A percentile compares a stretch with the other conserved stretches of the same genome.
phyloP scores from a whole-genome alignment of 2,113 vertebrate species.

The Aix galericulata region DNA sequence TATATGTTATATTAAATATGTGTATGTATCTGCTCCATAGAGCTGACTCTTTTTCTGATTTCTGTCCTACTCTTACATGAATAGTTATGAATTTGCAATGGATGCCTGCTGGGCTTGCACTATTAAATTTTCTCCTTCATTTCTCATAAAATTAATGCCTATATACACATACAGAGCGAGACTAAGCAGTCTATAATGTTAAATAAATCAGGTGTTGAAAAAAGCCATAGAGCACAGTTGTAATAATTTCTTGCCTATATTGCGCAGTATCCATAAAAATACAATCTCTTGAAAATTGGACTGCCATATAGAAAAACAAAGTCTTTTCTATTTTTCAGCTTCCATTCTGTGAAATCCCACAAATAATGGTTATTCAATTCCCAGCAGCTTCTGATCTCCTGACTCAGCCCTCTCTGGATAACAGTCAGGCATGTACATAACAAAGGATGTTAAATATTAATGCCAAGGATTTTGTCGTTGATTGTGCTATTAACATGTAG shows the following conservation, averaged over 20 bases:
- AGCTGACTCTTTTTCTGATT: neutral
- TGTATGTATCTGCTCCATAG: neutral
- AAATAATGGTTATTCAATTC: slow-evolving; percentile 45
- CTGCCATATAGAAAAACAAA: neutral
- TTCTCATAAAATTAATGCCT: neutral
- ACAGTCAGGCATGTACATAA: slow-evolving; percentile 38
- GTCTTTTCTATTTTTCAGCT: neutral
- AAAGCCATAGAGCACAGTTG: neutral
- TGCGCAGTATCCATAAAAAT: neutral
- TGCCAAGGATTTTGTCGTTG: slow-evolving; percentile 8
- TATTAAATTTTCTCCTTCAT: neutral
- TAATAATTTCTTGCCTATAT: neutral
- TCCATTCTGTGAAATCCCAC: neutral
- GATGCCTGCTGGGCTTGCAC: neutral
- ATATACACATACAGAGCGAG: accelerated
- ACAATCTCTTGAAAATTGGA: neutral
- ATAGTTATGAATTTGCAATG: neutral
- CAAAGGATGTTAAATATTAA: slow-evolving; percentile 69
- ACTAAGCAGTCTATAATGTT: neutral
- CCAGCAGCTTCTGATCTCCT: slow-evolving; percentile 32
- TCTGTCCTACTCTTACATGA: neutral
- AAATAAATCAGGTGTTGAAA: neutral
- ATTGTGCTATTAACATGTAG: slow-evolving; percentile 44
- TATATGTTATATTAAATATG: neutral
- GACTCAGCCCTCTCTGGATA: slow-evolving; percentile 38